These are phyloP conservation scores for Stenodema calcarata DNA, from an alignment of 2,888 invertebrate species.

Conservation along the genomic window DNA sequence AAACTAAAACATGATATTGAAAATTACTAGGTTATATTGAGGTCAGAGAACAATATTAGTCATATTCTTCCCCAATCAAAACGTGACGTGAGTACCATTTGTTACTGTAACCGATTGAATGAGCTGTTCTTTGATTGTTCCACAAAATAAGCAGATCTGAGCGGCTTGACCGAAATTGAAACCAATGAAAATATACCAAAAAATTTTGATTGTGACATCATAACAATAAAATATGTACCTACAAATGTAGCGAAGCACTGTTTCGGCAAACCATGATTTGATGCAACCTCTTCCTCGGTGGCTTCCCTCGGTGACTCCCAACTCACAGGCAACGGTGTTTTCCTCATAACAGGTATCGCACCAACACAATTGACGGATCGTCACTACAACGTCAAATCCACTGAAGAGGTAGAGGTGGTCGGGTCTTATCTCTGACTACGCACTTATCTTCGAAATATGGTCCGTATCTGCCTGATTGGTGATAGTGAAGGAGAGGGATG, in stretches of 20 bases:
- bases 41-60: no score
- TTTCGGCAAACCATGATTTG: neutral
- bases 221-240: no score
- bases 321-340: neutral
- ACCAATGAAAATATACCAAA: no score
- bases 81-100: no score
- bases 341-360: neutral
- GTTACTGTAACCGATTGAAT: no score
- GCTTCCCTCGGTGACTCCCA: conserved; percentile 23
- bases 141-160: no score
- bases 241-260: neutral
- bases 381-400: neutral
- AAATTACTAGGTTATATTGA: no score
- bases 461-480: neutral
- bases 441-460: neutral
- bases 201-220: neutral
- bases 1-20: no score
- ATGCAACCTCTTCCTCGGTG: neutral
- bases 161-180: no score
- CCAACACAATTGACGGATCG: neutral
- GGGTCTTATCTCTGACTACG: neutral
- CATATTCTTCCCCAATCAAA: no score
- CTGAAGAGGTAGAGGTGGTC: neutral
- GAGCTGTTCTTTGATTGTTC: no score
- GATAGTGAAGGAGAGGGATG: neutral